phyloP scores from a whole-genome alignment of 2,113 vertebrate species.

The Oncorhynchus tshawytscha region DNA sequence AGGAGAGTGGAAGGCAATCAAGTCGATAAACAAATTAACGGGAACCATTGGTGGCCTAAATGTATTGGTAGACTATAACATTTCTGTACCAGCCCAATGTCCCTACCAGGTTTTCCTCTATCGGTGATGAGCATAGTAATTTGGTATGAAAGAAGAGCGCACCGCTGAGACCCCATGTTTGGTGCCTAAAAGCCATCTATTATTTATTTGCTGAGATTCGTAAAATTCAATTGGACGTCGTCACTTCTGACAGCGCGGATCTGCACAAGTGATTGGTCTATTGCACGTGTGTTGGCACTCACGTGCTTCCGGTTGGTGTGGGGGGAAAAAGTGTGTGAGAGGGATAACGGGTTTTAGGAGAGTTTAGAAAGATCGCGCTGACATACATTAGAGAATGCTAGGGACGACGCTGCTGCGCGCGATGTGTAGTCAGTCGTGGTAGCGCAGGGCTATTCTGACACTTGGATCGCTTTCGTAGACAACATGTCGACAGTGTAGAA shows the following conservation, averaged over 20 bases:
- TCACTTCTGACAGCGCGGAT: slow-evolving; percentile 69
- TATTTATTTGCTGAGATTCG: slow-evolving; percentile 69
- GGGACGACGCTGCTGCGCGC: slow-evolving; percentile 66
- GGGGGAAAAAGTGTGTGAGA: slow-evolving; percentile 67
- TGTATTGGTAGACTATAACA: not conserved
- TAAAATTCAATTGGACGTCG: slow-evolving; percentile 75
- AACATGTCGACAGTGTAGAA: slow-evolving; percentile 52
- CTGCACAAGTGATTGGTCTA: slow-evolving; percentile 73
- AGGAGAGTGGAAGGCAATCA: not conserved
- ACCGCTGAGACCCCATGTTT: slow-evolving; percentile 5
- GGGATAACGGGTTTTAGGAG: slow-evolving; percentile 81
- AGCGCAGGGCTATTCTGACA: slow-evolving; percentile 70
- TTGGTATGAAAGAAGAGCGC: slow-evolving; percentile 6
- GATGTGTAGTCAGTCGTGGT: slow-evolving; percentile 71
- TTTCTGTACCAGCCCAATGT: not conserved
- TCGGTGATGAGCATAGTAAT: not conserved
- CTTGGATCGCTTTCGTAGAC: slow-evolving; percentile 55
- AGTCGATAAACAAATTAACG: not conserved
- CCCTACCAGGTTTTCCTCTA: not conserved
- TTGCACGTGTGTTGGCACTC: slow-evolving; percentile 81
- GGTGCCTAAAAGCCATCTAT: slow-evolving; percentile 35
- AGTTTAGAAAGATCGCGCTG: slow-evolving; percentile 83
- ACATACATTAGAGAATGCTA: slow-evolving; percentile 78
- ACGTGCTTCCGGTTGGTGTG: slow-evolving; percentile 88
- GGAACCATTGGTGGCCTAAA: no score